Conservation (phyloP, 2,888 invertebrate species). For the Sthenelais limicola region DNA sequence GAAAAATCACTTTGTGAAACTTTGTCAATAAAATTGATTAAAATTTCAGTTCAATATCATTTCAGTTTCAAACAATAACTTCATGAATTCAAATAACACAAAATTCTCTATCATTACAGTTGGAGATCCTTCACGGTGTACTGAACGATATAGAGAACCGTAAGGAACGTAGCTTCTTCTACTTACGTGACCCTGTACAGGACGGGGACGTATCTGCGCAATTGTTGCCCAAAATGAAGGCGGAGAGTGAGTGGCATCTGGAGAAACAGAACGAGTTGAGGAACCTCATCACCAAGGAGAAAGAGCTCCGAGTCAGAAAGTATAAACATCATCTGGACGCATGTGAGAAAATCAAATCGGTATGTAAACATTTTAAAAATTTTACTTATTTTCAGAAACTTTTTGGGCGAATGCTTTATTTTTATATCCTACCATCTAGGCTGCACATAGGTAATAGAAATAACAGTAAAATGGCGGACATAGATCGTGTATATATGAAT, state of each 20-base stretch:
- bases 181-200: conserved; percentile 54
- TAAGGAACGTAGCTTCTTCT: conserved; percentile 57
- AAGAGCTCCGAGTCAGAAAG: conserved; percentile 46
- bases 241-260: conserved; percentile 56
- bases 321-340: conserved; percentile 54
- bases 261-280: conserved; percentile 51
- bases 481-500: too few relatives aligned
- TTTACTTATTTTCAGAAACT: too few relatives aligned
- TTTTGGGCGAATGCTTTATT: too few relatives aligned
- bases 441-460: too few relatives aligned
- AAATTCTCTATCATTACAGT: too few relatives aligned
- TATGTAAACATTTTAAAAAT: conserved; percentile 43
- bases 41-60: too few relatives aligned
- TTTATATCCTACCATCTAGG: too few relatives aligned
- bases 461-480: too few relatives aligned
- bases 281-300: conserved; percentile 7
- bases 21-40: too few relatives aligned
- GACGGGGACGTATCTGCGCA: conserved; percentile 36
- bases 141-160: conserved; percentile 53
- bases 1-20: too few relatives aligned
- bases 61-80: too few relatives aligned
- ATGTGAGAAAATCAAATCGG: conserved; percentile 57
- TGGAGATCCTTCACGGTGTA: conserved; percentile 60
- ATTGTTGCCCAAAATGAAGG: conserved; percentile 25
- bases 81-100: too few relatives aligned